Base-by-base conservation (phyloP, 2,113 vertebrate species). In the Ailurus styani region DNA sequence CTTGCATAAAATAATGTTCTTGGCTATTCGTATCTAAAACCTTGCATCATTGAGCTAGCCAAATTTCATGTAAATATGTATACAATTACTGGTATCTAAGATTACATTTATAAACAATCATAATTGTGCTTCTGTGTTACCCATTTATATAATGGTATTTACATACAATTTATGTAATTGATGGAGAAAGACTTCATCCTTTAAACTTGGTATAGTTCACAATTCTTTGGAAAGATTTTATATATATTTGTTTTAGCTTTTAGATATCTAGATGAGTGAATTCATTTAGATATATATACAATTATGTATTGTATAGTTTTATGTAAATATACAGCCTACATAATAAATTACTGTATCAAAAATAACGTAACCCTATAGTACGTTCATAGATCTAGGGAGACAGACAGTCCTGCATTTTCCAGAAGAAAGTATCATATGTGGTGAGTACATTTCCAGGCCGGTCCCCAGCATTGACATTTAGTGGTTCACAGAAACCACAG, bases 401-500 rank as follows among this genome's bases (percentile, higher is more conserved):
- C 17, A 52, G 27, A 18, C 5, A 2, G 13, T 15, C 42, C 1
- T 23, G 21, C 1, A 6, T 73, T 50, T 93, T 79, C n/a, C 11
- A 1, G 47, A 93, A 81, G 31, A 37, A 47, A 27, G 14, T 12
- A 0, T 29, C 1, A 0, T 13, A 0, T 2, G 4, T 62, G 25
- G 11, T 10, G 7, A 54, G 42, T 40, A 21, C 5, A 4, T 40
- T 79, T 55, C 37, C 52, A 64, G 2, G 21, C 31, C 27, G 25
- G n/a, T 5, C 57, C 31, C 2, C 18, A 0, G 77, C 15, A 23
- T 34, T 7, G 14, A 0, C 4, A 4, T 7, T 37, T 17, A 25
- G 45, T 1, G 1, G 20, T 64, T 10, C 45, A 15, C 20, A 5
- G 37, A 18, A 37, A 34, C 14, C 1, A 0, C 17, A 7, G 0